These are phyloP conservation scores for Pogonomyrmex californicus DNA, from an alignment of 1,140 invertebrate genomes.

Conservation along the genomic window DNA sequence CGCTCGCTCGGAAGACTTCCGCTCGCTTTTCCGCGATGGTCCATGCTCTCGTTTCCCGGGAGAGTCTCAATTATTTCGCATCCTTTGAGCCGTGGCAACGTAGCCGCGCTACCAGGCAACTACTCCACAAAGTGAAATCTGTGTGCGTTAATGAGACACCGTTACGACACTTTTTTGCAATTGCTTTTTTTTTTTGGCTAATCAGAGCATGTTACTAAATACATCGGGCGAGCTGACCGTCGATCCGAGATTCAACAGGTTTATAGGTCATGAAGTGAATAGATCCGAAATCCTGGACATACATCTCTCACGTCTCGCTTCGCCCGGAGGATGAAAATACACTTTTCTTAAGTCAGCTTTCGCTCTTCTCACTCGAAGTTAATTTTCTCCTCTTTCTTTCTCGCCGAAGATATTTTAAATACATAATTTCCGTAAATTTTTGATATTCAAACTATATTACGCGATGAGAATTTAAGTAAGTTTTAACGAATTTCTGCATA, in stretches of 20 bases:
- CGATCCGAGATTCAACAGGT: constrained; percentile 66
- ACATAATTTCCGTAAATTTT: constrained; percentile 35
- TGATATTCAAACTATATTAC: constrained; percentile 31
- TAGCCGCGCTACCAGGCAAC: constrained; percentile 20
- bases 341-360: constrained; percentile 28
- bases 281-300: constrained; percentile 65
- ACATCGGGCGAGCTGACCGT: constrained; percentile 56
- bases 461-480: constrained; percentile 30
- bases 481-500: constrained; percentile 37
- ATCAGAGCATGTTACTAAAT: constrained; percentile 30
- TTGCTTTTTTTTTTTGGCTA: constrained; percentile 30
- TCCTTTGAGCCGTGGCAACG: constrained; percentile 64
- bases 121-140: constrained; percentile 67
- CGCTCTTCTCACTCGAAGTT: constrained; percentile 39
- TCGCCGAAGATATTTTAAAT: constrained; percentile 39
- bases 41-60: background rate
- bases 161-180: constrained; percentile 63
- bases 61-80: constrained; percentile 72
- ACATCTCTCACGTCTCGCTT: constrained; percentile 65
- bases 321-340: constrained; percentile 36
- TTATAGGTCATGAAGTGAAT: constrained; percentile 76
- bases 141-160: constrained; percentile 72
- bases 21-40: constrained; percentile 41
- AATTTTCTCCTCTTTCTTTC: constrained; percentile 23
- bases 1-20: constrained; percentile 33